Percentiles rank a stretch among this genome's conserved stretches.
Evolutionary conservation across 35 echinoderm and acorn worm genomes (phyloP).

Genomic region (Patiria miniata): DNA sequence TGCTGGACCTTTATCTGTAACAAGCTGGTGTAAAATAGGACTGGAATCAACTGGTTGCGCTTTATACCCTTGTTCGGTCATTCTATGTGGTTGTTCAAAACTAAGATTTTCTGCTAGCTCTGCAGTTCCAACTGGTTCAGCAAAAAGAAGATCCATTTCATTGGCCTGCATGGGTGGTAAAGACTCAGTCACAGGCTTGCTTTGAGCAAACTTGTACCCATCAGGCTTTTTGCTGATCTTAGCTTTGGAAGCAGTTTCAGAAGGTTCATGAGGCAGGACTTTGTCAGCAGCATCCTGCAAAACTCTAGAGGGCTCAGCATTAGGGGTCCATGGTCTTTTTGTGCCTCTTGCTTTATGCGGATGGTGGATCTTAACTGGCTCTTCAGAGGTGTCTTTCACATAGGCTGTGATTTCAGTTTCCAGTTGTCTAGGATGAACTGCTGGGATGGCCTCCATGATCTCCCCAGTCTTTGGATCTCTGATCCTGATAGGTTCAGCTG

Average conservation of each 20-base stretch:
- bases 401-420: conserved; percentile 46
- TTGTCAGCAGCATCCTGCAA: background rate
- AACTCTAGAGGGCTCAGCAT: background rate
- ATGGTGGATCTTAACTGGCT: conserved; percentile 19
- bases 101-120: too few species aligned
- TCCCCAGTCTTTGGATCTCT: conserved; percentile 56
- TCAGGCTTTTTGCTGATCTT: conserved; percentile 7
- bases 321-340: background rate
- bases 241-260: background rate
- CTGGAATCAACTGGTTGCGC: background rate
- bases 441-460: conserved; percentile 58
- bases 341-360: conserved; percentile 3
- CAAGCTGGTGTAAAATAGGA: conserved; percentile 8
- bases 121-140: too few species aligned
- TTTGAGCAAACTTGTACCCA: conserved; percentile 1
- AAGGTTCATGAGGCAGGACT: background rate
- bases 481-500: conserved; percentile 15
- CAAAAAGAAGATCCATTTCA: background rate
- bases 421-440: conserved; percentile 57
- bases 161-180: background rate
- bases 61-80: background rate
- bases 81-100: background rate
- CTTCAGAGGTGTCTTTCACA: conserved; percentile 26
- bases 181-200: background rate
- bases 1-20: conserved; percentile 72